These are phyloP conservation scores for Latrodectus hesperus DNA, from an alignment of 2,888 invertebrate genomes.

Conservation along the genomic window DNA sequence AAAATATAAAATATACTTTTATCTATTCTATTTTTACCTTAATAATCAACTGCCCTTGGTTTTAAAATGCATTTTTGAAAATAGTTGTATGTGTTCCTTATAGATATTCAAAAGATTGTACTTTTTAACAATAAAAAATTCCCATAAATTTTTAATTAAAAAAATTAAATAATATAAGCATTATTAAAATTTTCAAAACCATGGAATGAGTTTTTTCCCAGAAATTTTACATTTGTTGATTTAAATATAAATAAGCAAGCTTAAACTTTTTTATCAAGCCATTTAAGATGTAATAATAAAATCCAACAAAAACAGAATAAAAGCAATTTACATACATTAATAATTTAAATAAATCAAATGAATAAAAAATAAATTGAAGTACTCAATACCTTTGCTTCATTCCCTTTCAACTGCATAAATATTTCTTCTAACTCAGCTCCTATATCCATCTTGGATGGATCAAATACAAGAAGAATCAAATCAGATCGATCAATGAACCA, in stretches of 20 bases:
- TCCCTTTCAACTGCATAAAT: slow-evolving; percentile 71
- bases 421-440: slow-evolving; percentile 73
- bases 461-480: slow-evolving; percentile 73
- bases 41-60: no score
- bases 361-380: not conserved
- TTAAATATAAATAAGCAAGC: not conserved
- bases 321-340: no score
- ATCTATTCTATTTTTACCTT: no score
- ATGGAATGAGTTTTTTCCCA: no score
- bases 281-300: slow-evolving; percentile 13
- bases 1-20: no score
- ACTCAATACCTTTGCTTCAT: slow-evolving; percentile 71
- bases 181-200: no score
- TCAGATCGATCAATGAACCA: slow-evolving; percentile 74
- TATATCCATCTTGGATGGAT: slow-evolving; percentile 74
- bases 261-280: not conserved
- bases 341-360: not conserved
- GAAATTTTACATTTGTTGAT: not conserved
- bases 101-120: no score
- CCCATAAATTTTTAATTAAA: no score
- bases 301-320: not conserved
- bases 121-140: no score
- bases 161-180: no score
- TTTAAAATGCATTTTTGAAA: no score
- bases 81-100: no score